Conservation (phyloP, 2,797 vertebrate species). For the Oophaga sylvatica region DNA sequence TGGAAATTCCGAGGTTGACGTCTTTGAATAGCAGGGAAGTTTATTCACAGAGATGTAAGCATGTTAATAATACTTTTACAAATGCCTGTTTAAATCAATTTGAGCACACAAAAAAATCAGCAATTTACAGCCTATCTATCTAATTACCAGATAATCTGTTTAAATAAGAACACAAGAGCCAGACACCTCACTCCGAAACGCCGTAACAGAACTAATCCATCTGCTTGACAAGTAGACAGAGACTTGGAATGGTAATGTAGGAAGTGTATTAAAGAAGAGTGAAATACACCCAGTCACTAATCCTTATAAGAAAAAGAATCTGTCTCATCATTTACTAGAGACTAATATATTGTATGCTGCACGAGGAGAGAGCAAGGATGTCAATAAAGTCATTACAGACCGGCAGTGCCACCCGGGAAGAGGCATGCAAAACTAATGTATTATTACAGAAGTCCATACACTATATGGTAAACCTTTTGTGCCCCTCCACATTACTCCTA, state of each 20-base stretch:
- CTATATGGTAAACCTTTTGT: too few relatives aligned
- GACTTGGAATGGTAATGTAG: constrained; percentile 29
- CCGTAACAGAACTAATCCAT: constrained; percentile 44
- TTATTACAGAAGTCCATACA: background rate
- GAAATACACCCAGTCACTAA: background rate
- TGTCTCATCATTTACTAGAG: background rate
- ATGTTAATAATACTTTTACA: background rate
- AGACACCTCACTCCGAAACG: constrained; percentile 41
- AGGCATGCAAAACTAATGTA: background rate
- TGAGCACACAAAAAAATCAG: constrained; percentile 28
- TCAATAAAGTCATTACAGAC: constrained; percentile 1
- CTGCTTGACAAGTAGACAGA: constrained; percentile 47
- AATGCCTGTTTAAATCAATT: constrained; percentile 22
- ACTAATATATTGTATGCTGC: background rate
- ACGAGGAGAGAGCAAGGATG: background rate
- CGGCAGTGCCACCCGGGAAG: background rate
- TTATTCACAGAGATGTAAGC: background rate
- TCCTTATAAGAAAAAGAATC: background rate
- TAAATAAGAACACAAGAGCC: constrained; percentile 48
- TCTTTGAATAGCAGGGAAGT: background rate
- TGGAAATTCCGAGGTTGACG: background rate
- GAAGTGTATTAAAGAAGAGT: background rate
- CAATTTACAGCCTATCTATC: constrained; percentile 50
- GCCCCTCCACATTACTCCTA: too few relatives aligned
- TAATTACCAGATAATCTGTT: constrained; percentile 57